These are phyloP conservation scores for Lepidothrix coronata DNA, from an alignment of 2,113 vertebrate genomes.

Conservation along the genomic window DNA sequence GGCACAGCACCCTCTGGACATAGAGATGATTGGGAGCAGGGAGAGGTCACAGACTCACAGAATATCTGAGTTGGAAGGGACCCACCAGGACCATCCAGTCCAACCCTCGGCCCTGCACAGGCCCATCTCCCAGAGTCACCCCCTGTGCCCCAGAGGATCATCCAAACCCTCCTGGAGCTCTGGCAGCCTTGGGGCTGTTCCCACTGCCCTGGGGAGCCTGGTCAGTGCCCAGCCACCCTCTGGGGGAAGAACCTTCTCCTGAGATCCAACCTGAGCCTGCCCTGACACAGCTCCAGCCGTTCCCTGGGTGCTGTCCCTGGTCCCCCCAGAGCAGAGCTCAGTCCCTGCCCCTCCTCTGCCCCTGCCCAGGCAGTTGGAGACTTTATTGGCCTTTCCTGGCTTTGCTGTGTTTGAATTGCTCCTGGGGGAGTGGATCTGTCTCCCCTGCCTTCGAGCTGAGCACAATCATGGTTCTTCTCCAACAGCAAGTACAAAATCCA, in stretches of 20 bases:
- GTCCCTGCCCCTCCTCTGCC: not conserved
- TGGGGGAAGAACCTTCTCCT: not conserved
- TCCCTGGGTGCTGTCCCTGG: not conserved
- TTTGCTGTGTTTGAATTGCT: not conserved
- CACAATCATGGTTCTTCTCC: not conserved
- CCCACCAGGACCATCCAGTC: not conserved
- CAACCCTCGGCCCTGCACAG: not conserved
- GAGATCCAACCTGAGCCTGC: not conserved
- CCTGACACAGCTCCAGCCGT: not conserved
- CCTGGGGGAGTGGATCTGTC: not conserved
- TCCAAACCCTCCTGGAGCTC: not conserved
- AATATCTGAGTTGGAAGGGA: not conserved
- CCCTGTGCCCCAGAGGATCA: not conserved
- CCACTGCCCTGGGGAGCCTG: not conserved
- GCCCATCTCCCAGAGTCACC: not conserved
- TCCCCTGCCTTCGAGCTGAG: accelerated
- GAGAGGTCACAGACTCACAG: not conserved
- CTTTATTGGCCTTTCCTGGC: not conserved
- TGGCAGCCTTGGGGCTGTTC: not conserved
- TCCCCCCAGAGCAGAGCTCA: not conserved
- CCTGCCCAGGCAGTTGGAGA: not conserved
- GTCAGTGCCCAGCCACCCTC: not conserved
- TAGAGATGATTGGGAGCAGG: not conserved
- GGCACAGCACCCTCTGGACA: not conserved
- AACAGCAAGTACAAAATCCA: not conserved